Evolutionary conservation across 2,888 invertebrate species (phyloP).

Genomic region (Herminia tarsipennalis): DNA sequence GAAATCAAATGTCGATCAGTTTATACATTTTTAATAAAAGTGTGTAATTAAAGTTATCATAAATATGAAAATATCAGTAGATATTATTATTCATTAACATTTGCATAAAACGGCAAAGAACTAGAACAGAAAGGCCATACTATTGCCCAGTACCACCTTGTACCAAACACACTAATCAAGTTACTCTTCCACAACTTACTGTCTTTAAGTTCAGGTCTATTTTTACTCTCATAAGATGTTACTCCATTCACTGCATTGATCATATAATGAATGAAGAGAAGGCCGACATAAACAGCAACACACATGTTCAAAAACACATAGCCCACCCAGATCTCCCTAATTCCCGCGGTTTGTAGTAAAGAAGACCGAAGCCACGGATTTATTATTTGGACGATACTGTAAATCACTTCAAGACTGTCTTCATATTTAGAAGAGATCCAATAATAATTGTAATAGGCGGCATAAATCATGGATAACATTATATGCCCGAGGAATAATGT

Average conservation of each 20-base stretch:
- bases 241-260: slow-evolving; percentile 81
- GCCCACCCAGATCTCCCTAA: slow-evolving; percentile 53
- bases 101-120: slow-evolving; percentile 44
- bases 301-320: slow-evolving; percentile 53
- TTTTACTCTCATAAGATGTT: slow-evolving; percentile 71
- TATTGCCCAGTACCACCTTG: slow-evolving; percentile 64
- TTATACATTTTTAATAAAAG: no score
- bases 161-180: slow-evolving; percentile 89
- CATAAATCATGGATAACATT: slow-evolving; percentile 88
- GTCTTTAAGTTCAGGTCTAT: slow-evolving; percentile 72
- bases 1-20: no score
- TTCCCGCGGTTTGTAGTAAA: slow-evolving; percentile 43
- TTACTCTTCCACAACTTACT: slow-evolving; percentile 89
- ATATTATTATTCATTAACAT: no score
- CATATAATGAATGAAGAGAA: slow-evolving; percentile 62
- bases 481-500: slow-evolving; percentile 89
- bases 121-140: slow-evolving; percentile 62
- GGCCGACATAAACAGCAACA: slow-evolving; percentile 52
- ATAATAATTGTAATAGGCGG: slow-evolving; percentile 87
- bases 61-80: no score
- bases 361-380: slow-evolving; percentile 55
- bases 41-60: no score
- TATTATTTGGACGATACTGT: slow-evolving; percentile 49
- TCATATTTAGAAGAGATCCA: slow-evolving; percentile 82
- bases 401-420: slow-evolving; percentile 37